Evolutionary conservation across 1,140 invertebrate genomes (phyloP), one percentile per base, ranked within the genome.

Genomic region (Cotesia typhae): DNA sequence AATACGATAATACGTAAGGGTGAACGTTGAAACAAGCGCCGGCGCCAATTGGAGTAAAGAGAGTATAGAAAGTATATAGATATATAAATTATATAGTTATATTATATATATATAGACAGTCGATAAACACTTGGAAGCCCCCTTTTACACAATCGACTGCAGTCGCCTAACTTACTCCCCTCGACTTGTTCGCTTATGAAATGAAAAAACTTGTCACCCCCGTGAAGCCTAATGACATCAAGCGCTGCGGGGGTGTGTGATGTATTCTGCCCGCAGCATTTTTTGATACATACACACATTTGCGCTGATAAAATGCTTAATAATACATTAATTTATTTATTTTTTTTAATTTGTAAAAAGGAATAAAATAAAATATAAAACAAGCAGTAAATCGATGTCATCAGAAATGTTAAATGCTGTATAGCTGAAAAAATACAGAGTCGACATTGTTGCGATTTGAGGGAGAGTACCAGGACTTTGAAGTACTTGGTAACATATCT

Each of bases 211-310:
- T 36, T 51, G 35, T 55, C 71, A 71, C 73, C 63, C 67, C 73
- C 74, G 67, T 77, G 75, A 79, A 82, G 76, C 64, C 77, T 77
- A 81, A 80, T 82, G 78, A 81, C 77, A 77, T 77, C 78, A 80
- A 80, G 80, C 75, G 71, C 76, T 77, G 75, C 74, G 76, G 76
- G 80, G 78, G 77, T 76, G 80, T 77, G 77, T 76, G 76, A 67
- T 68, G 41, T 51, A 4, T 20, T 17, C 51, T 9, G 5, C 20
- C 51, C 20, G 64, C 64, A 47, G 64, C 53, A 47, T 47, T 47
- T 47, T 0, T 47, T 9, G 6, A 6, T 47, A 47, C 10, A 7
- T 47, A 7, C 5, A 47, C 5, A 47, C 10, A 47, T 47, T 9
- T 47, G 10, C 10, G 5, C 10, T 47, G 6, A 47, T 47, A 7